Evolutionary conservation across 2,888 invertebrate genomes (phyloP).

Genomic region (Pterostichus madidus): DNA sequence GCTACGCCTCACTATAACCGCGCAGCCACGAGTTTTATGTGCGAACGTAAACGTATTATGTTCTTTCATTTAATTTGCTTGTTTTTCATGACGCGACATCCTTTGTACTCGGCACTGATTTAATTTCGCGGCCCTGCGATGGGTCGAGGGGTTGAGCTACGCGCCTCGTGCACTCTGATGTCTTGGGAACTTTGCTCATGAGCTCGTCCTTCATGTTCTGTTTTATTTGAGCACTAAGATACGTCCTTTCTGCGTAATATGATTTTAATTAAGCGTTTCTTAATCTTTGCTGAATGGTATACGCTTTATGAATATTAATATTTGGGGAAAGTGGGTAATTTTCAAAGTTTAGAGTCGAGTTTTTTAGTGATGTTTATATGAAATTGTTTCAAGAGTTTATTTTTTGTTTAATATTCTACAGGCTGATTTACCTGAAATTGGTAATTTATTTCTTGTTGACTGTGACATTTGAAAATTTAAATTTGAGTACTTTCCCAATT

Average conservation of each 20-base stretch:
- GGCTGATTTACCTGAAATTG: no score
- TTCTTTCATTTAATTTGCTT: slow-evolving; percentile 48
- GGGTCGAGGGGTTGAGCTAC: no score
- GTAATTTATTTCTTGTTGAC: no score
- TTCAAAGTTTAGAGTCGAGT: no score
- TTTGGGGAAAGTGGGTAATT: neutral
- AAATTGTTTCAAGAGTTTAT: no score
- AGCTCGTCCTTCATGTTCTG: neutral
- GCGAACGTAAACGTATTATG: slow-evolving; percentile 37
- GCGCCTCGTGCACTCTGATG: no score
- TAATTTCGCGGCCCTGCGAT: slow-evolving; percentile 1
- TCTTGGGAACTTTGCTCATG: neutral
- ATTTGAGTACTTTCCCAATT: no score
- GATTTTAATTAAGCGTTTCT: slow-evolving; percentile 5
- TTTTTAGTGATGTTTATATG: no score
- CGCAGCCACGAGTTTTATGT: neutral
- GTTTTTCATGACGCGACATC: slow-evolving; percentile 9
- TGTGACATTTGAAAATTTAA: no score
- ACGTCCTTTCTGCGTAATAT: neutral
- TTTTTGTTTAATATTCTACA: no score
- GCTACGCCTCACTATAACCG: no score
- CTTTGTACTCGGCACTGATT: slow-evolving; percentile 28
- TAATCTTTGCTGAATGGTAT: neutral
- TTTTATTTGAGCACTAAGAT: neutral
- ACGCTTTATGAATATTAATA: neutral